Evolutionary conservation across 1,140 invertebrate genomes (phyloP).

Genomic region (Pachypeltis micranthus): DNA sequence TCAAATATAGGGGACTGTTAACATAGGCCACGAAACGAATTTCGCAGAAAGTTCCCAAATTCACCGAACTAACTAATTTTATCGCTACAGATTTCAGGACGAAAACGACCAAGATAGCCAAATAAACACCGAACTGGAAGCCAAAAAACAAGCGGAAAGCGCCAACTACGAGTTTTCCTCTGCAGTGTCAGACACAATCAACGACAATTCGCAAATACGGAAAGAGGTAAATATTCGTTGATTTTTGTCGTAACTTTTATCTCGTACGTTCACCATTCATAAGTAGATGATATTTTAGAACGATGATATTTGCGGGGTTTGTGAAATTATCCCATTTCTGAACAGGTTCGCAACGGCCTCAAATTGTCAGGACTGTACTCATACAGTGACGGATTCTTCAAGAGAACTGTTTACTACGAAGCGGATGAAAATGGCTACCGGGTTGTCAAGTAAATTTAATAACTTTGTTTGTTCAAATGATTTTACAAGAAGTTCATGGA

Average conservation of each 20-base stretch:
- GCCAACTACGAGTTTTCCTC: conserved; percentile 39
- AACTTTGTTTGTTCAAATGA: conserved; percentile 11
- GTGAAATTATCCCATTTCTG: too few species aligned
- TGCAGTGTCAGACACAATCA: conserved; percentile 39
- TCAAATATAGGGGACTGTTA: too few species aligned
- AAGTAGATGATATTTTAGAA: too few species aligned
- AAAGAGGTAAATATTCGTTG: conserved; percentile 39
- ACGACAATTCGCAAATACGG: conserved; percentile 37
- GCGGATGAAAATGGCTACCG: conserved; percentile 47
- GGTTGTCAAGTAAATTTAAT: conserved; percentile 37
- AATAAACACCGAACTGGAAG: background rate
- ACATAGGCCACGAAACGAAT: too few species aligned
- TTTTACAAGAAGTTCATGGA: too few species aligned
- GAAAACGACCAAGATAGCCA: background rate
- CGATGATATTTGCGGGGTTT: too few species aligned
- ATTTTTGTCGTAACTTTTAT: too few species aligned
- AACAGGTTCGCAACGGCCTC: conserved; percentile 34
- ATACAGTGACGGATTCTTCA: conserved; percentile 44
- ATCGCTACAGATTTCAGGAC: background rate
- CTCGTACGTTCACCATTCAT: too few species aligned
- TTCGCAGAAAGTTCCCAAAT: too few species aligned
- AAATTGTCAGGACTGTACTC: conserved; percentile 40
- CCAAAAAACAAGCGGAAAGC: conserved; percentile 27
- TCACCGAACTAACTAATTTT: too few species aligned
- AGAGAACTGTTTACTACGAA: conserved; percentile 41